phyloP scores from a whole-genome alignment of 2,113 vertebrate species.

The Clarias magur region DNA sequence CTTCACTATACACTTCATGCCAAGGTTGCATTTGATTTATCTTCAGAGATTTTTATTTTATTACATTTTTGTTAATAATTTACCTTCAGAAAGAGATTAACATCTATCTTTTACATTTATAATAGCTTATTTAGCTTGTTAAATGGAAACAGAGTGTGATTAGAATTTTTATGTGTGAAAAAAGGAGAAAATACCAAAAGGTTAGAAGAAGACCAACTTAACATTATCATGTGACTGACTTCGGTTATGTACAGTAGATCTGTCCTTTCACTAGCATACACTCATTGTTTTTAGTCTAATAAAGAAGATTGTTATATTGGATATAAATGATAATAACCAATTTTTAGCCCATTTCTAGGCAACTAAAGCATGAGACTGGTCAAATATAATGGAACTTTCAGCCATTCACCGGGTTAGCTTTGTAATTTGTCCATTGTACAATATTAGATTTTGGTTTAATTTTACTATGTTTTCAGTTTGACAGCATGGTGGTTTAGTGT shows the following conservation, averaged over 20 bases:
- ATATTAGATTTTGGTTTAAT: not conserved
- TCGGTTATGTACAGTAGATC: not conserved
- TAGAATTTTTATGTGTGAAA: not conserved
- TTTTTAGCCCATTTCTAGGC: not conserved
- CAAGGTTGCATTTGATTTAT: not conserved
- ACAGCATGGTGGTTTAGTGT: no score
- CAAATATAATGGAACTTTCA: not conserved
- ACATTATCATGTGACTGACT: not conserved
- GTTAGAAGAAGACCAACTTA: not conserved
- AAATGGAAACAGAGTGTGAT: not conserved
- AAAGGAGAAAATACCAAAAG: not conserved
- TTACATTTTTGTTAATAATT: not conserved
- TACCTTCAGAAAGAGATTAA: not conserved
- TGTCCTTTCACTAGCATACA: not conserved
- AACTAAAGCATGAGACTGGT: not conserved
- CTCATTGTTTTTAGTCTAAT: not conserved
- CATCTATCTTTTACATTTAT: not conserved
- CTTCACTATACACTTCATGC: not conserved
- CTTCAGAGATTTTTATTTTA: not conserved
- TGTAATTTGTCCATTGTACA: not conserved
- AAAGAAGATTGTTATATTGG: not conserved
- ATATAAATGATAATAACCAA: not conserved
- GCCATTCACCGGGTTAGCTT: no score
- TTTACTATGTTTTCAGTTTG: no score
- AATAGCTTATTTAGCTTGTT: not conserved